Base-by-base conservation (phyloP, 2,113 vertebrate species). In the Meles meles region DNA sequence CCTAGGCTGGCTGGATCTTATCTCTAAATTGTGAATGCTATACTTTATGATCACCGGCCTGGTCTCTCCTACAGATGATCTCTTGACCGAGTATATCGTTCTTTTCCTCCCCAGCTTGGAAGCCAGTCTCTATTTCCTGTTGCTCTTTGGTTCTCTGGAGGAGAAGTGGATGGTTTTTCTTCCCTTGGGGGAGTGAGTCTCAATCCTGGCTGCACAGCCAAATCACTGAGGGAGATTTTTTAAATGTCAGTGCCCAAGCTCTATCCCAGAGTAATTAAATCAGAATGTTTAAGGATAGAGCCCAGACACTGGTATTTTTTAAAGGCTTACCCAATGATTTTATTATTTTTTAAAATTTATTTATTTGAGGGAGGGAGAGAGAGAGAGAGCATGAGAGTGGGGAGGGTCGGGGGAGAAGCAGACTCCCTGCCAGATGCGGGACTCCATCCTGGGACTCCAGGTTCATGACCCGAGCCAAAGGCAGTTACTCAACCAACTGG, bases 61-160 rank as follows among this genome's bases (percentile, higher is more conserved):
- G 34, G 37, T 29, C 59, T 94, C 80, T 76, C 31, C 52, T 89
- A 42, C 39, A 77, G 95, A 89, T 57, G 27, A 52, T n/a, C 79
- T 82, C 39, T 67, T 96, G 37, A 42, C 34, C 63, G 82, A 92
- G 5, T n/a, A 25, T 4, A 61, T 67, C 31, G 18, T 79, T 79
- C 31, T 83, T 90, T 80, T 81, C 15, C 79, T 69, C 37, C 27
- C 27, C 65, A 57, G 67, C 17, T 31, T 94, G 55, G 55, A 83
- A 92, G 55, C 27, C 72, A 59, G 29, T 83, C 74, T 94, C 81
- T 39, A n/a, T n/a, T 90, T 89, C 90, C 21, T 37, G 47, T n/a
- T 93, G 65, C 42, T 93, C 1, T 79, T 95, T 89, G 42, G n/a
- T 92, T 97, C 67, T 84, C 71, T 86, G n/a, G 85, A 74, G 65